Evolutionary conservation across 2,888 invertebrate species (phyloP).

Genomic region (Netelia melanura): DNA sequence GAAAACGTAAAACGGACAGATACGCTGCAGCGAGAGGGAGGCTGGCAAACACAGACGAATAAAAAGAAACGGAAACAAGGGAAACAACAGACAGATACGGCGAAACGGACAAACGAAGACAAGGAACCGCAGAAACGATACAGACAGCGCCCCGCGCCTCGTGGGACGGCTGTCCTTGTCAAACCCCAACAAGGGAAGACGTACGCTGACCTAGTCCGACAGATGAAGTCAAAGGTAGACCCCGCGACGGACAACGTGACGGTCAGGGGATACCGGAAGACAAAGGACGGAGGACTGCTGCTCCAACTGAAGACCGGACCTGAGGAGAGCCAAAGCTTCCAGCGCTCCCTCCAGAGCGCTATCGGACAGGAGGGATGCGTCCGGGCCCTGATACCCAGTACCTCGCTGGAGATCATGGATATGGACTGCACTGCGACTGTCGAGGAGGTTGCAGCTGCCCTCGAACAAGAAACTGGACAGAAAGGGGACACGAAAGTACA

Average conservation of each 20-base stretch:
- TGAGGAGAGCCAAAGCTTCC: background rate
- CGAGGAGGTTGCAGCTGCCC: background rate
- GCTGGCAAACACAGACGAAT: background rate
- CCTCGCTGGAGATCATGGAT: background rate
- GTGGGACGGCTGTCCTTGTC: background rate
- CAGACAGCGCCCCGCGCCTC: background rate
- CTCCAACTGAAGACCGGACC: background rate
- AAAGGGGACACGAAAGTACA: background rate
- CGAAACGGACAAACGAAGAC: background rate
- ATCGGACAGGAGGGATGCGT: background rate
- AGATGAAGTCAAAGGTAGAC: background rate
- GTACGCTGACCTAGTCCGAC: background rate
- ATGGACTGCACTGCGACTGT: background rate
- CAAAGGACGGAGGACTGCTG: background rate
- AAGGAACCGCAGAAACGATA: background rate
- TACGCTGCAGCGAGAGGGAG: background rate
- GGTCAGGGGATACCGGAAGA: background rate
- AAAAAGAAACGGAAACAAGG: background rate
- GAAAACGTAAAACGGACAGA: background rate
- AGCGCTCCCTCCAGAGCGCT: background rate
- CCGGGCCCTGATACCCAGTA: background rate
- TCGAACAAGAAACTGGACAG: background rate
- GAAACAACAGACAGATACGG: background rate
- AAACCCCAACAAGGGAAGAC: background rate
- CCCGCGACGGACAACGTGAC: background rate